Percentiles rank a stretch among this genome's conserved stretches.
Evolutionary conservation across 2,797 vertebrate genomes (phyloP).

Genomic region (Steatocranus sp.): DNA sequence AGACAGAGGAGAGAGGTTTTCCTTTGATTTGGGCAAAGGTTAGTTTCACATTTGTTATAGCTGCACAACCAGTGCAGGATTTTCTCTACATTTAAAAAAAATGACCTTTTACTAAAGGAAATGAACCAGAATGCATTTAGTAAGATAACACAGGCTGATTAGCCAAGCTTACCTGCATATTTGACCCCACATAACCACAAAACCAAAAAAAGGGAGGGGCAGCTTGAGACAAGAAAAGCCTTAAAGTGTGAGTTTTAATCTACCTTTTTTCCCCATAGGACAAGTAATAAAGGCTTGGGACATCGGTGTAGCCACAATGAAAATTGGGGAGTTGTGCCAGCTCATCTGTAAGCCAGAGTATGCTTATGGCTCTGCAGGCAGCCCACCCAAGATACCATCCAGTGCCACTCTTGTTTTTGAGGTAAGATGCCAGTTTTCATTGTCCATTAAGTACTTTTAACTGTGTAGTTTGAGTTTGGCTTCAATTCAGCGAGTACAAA

Average conservation of each 20-base stretch:
- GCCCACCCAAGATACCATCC: slow-evolving; percentile 94
- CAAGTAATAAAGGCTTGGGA: slow-evolving; percentile 99
- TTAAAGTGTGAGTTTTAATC: not conserved
- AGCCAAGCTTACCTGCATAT: not conserved
- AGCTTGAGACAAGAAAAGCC: not conserved
- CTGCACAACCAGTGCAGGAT: not conserved
- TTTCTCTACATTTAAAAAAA: not conserved
- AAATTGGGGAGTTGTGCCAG: slow-evolving; percentile 86
- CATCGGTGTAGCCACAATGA: slow-evolving; percentile 93
- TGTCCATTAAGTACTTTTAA: not conserved
- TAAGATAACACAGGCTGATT: not conserved
- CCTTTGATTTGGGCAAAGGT: slow-evolving; percentile 98
- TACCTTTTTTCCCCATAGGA: slow-evolving; percentile 61
- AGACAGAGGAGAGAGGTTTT: slow-evolving; percentile 89
- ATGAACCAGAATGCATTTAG: not conserved
- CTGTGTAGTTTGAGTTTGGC: not conserved
- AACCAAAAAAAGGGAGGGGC: not conserved
- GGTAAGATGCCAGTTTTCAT: slow-evolving; percentile 65
- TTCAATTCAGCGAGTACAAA: not conserved
- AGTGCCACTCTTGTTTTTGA: slow-evolving; percentile 90
- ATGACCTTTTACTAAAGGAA: not conserved
- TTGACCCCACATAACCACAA: not conserved
- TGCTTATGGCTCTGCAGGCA: slow-evolving; percentile 91
- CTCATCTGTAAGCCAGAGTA: slow-evolving; percentile 93
- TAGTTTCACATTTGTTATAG: slow-evolving; percentile 12